phyloP scores from a whole-genome alignment of 2,797 vertebrate genomes.

The Onychomys torridus region DNA sequence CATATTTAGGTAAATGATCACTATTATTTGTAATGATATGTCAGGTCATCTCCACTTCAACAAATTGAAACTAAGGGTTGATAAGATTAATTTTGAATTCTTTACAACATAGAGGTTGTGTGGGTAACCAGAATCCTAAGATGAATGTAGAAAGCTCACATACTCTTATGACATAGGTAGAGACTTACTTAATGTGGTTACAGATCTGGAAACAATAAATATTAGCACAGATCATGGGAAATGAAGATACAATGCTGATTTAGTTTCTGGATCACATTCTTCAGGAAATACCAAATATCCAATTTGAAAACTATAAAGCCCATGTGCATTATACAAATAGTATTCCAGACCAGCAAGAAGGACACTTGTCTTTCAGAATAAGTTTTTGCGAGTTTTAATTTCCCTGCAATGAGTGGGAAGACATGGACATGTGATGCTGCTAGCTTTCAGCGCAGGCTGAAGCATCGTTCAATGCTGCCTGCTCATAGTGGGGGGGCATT shows the following conservation, averaged over 20 bases:
- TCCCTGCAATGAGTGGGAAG: not conserved
- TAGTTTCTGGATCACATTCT: not conserved
- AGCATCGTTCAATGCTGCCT: not conserved
- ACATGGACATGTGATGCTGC: not conserved
- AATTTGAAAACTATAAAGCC: not conserved
- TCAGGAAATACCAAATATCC: not conserved
- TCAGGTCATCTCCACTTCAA: not conserved
- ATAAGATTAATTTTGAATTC: not conserved
- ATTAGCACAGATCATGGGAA: not conserved
- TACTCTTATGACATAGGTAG: not conserved
- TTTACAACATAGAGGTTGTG: not conserved
- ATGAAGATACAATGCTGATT: not conserved
- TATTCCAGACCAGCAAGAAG: not conserved
- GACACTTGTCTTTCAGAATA: not conserved
- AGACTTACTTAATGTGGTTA: not conserved
- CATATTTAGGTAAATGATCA: not conserved
- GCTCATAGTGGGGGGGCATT: slow-evolving; percentile 3
- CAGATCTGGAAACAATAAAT: not conserved
- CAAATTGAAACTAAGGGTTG: not conserved
- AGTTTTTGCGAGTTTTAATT: not conserved
- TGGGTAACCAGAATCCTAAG: not conserved
- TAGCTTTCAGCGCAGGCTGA: slow-evolving; percentile 18
- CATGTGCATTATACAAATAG: not conserved
- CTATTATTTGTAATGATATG: not conserved
- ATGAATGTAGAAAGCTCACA: not conserved